Evolutionary conservation across 2,888 invertebrate species (phyloP).

Genomic region (Campaea margaritaria): DNA sequence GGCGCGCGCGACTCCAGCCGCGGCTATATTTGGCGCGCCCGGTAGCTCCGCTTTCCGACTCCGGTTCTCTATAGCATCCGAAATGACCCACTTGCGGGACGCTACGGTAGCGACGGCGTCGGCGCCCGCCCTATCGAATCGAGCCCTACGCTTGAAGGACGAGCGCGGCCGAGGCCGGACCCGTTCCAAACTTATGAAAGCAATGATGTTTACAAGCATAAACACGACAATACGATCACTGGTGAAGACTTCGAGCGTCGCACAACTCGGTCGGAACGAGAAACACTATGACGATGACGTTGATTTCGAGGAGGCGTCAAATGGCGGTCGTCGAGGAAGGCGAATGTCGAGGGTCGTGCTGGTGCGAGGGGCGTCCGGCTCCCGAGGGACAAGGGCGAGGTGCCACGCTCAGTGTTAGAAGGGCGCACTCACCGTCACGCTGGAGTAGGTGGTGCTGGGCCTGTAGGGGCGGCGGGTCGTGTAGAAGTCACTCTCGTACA

Average conservation of each 20-base stretch:
- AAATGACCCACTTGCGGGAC: conserved; percentile 77
- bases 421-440: conserved; percentile 88
- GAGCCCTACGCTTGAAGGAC: conserved; percentile 41
- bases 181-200: conserved; percentile 60
- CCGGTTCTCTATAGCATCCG: conserved; percentile 61
- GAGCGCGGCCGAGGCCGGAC: conserved; percentile 37
- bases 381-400: conserved; percentile 77
- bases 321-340: conserved; percentile 53
- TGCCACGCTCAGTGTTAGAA: conserved; percentile 67
- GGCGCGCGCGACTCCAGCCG: conserved; percentile 80
- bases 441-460: conserved; percentile 89
- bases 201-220: conserved; percentile 76
- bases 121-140: conserved; percentile 47
- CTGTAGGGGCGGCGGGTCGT: conserved; percentile 94
- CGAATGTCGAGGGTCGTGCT: conserved; percentile 68
- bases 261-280: conserved; percentile 46
- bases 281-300: conserved; percentile 29
- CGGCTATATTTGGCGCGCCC: conserved; percentile 86
- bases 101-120: conserved; percentile 45
- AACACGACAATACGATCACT: conserved; percentile 52
- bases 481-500: conserved; percentile 97
- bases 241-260: conserved; percentile 53
- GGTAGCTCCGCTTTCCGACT: conserved; percentile 77
- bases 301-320: conserved; percentile 39
- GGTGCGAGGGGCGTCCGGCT: conserved; percentile 82